Base-by-base conservation (phyloP, 2,797 vertebrate genomes). In the Siniperca scherzeri region DNA sequence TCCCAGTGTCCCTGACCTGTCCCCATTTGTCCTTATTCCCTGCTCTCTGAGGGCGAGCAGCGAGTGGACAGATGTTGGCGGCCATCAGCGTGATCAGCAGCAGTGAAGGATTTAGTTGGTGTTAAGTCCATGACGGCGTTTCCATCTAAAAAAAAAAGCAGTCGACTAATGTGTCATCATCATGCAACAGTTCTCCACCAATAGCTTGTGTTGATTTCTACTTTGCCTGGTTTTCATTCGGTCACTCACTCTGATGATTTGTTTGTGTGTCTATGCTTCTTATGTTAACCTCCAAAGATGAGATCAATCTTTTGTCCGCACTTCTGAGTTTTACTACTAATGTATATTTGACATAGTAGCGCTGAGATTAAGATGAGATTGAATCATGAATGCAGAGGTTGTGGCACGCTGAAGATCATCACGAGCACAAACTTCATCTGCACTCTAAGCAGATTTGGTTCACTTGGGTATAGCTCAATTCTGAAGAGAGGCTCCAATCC, bases 31-130 rank as follows among this genome's bases (percentile, higher is more conserved):
- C 64, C 50, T 60, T 9, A 2, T 78, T 69, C 46, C 46, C 68
- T 22, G 74, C 56, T 13, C 65, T 86, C 70, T 46, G 74, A 80
- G 59, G 53, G 40, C 21, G 33, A 80, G 75, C 80, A 42, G 80
- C 21, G 4, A 48, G 70, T 13, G 82, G 80, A 90, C 93, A 93
- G 93, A 93, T 93, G 91, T 90, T 64, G 87, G 66, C 22, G 4
- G 48, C 82, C 83, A 70, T 89, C 88, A 78, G 80, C 68, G 87
- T 88, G 88, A 93, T 90, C 86, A 88, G 74, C 88, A 65, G 73
- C 12, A 38, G 81, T 7, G 30, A 10, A 61, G 92, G 91, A 89
- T 93, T 92, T 91, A 85, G 53, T 19, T 66, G 80, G 80, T 82
- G 88, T 84, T 91, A 93, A 92, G 33, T 89, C 86, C 69, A 5